phyloP scores from a whole-genome alignment of 2,797 vertebrate genomes.

The Mormyrops boulengeri region DNA sequence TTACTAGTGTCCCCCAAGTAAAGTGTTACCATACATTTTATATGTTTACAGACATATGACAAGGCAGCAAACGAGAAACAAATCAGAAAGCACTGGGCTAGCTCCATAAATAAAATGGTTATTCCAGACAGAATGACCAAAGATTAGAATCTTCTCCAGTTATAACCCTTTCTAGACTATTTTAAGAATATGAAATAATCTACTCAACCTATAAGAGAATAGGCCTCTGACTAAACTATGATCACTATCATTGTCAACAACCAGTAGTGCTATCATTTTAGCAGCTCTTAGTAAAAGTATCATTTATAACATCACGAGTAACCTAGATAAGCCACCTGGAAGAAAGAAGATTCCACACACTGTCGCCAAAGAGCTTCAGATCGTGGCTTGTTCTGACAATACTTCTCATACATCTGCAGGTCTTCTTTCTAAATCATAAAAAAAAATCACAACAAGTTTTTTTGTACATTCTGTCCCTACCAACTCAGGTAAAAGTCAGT shows the following conservation, averaged over 20 bases:
- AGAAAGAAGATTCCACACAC: conserved; percentile 87
- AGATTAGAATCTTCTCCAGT: not conserved
- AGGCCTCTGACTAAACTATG: not conserved
- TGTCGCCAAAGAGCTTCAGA: conserved; percentile 89
- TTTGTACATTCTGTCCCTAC: not conserved
- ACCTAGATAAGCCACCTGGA: conserved; percentile 66
- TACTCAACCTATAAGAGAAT: not conserved
- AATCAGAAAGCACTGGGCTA: not conserved
- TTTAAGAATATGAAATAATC: not conserved
- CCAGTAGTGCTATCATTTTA: not conserved
- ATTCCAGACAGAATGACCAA: not conserved
- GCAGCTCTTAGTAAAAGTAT: not conserved
- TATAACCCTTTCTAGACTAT: not conserved
- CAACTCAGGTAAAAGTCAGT: not conserved
- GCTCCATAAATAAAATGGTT: not conserved
- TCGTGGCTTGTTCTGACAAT: conserved; percentile 90
- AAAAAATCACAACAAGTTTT: conserved; percentile 25
- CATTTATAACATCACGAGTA: not conserved
- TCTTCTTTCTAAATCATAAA: conserved; percentile 84
- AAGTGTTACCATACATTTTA: too few species aligned
- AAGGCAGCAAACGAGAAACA: not conserved
- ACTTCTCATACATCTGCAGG: conserved; percentile 91
- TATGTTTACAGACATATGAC: not conserved
- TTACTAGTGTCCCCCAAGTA: too few species aligned
- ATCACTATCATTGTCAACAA: not conserved